Percentiles rank a stretch among this genome's conserved stretches.
phyloP scores from a whole-genome alignment of 1,140 invertebrate species.

The Contarinia nasturtii region DNA sequence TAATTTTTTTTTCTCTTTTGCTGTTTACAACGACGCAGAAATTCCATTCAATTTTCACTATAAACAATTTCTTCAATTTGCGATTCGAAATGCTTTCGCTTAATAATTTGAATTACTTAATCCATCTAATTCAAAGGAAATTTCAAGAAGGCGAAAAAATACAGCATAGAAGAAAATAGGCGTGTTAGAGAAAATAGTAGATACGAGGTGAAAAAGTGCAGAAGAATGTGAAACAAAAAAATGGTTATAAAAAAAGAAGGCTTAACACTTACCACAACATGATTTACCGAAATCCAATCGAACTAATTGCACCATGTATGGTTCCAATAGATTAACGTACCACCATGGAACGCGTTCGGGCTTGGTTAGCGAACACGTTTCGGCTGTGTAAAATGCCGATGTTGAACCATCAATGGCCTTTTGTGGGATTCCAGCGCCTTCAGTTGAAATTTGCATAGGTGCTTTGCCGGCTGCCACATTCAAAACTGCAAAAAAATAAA shows the following conservation, averaged over 20 bases:
- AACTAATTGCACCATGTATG: conserved; percentile 88
- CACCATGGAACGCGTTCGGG: conserved; percentile 74
- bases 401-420: conserved; percentile 82
- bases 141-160: too few relatives aligned
- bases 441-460: conserved; percentile 80
- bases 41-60: too few relatives aligned
- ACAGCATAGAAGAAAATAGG: too few relatives aligned
- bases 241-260: background rate
- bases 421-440: conserved; percentile 69
- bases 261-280: conserved; percentile 61
- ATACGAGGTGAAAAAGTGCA: too few relatives aligned
- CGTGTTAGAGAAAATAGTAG: too few relatives aligned
- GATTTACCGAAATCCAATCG: conserved; percentile 79
- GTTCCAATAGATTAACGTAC: conserved; percentile 88
- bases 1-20: too few relatives aligned
- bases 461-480: conserved; percentile 90
- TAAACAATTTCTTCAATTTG: too few relatives aligned
- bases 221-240: background rate
- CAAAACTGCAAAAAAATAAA: conserved; percentile 45
- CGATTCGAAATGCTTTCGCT: too few relatives aligned
- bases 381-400: conserved; percentile 54
- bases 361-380: conserved; percentile 76
- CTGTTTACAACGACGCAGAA: too few relatives aligned
- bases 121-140: too few relatives aligned
- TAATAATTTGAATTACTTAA: too few relatives aligned